Conservation (phyloP, 2,113 vertebrate genomes). For the Arothron firmamentum region DNA sequence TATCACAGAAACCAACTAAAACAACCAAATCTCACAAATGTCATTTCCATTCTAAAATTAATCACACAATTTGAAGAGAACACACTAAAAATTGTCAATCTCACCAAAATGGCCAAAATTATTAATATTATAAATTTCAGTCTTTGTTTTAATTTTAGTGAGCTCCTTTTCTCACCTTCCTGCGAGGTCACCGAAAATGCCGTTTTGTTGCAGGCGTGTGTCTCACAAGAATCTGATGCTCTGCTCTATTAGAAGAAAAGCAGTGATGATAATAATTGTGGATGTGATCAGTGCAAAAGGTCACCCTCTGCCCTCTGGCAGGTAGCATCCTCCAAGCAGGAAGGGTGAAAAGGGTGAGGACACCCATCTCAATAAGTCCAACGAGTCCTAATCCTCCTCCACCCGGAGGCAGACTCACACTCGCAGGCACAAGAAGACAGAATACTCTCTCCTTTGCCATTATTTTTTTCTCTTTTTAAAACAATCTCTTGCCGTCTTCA, state of each 20-base stretch:
- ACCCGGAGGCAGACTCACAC: conserved; percentile 46
- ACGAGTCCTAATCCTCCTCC: conserved; percentile 43
- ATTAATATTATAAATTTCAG: no score
- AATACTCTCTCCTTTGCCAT: conserved; percentile 31
- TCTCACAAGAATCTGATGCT: conserved; percentile 50
- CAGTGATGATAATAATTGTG: conserved; percentile 64
- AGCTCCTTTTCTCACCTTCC: conserved; percentile 16
- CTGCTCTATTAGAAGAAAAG: conserved; percentile 59
- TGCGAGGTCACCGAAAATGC: conserved; percentile 29
- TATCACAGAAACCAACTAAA: no score
- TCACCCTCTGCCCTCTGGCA: conserved; percentile 57
- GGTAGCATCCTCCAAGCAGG: conserved; percentile 47
- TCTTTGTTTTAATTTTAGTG: no score
- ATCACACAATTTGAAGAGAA: no score
- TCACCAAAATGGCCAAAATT: no score
- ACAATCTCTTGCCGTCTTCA: conserved; percentile 35
- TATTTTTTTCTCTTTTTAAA: conserved; percentile 24
- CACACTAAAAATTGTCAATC: no score
- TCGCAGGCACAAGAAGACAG: conserved; percentile 31
- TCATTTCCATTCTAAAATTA: not conserved
- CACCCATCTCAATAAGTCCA: conserved; percentile 48
- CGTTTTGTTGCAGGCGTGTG: conserved; percentile 32
- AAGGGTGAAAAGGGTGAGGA: conserved; percentile 35
- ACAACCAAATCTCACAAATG: not conserved
- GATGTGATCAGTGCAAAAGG: conserved; percentile 69